Evolutionary conservation across 1,140 invertebrate genomes (phyloP).

Genomic region (Matsumurasca onukii): DNA sequence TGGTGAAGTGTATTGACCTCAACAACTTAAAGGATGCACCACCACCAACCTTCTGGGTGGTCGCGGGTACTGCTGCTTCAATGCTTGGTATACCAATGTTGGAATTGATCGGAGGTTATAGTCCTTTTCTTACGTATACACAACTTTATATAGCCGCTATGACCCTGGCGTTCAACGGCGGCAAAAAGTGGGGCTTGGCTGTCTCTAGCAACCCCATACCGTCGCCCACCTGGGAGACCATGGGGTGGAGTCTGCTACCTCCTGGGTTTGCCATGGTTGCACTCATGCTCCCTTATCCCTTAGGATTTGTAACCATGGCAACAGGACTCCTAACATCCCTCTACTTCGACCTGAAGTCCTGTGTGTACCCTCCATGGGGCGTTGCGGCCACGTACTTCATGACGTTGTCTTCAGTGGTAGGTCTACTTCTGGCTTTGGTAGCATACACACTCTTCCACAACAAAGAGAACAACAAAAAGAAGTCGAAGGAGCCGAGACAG

Average conservation of each 20-base stretch:
- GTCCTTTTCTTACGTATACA: neutral
- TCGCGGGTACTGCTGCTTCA: neutral
- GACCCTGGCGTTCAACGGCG: neutral
- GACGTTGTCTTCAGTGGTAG: neutral
- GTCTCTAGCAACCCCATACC: neutral
- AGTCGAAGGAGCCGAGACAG: neutral
- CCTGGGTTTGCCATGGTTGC: neutral
- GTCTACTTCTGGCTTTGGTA: neutral
- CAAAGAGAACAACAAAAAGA: neutral
- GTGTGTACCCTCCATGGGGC: conserved; percentile 4
- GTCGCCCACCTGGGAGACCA: neutral
- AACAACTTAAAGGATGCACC: conserved; percentile 6
- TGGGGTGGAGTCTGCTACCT: neutral
- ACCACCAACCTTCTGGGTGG: conserved; percentile 9
- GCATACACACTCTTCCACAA: conserved; percentile 6
- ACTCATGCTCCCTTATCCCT: neutral
- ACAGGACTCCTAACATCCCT: neutral
- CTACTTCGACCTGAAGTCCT: conserved; percentile 15
- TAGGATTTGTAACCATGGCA: neutral
- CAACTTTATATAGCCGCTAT: neutral
- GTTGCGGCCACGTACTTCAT: conserved; percentile 5
- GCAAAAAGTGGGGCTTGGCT: conserved; percentile 10
- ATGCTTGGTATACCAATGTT: neutral
- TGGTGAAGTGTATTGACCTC: conserved; percentile 16
- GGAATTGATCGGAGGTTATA: conserved; percentile 10